A percentile compares a stretch with the other conserved stretches of the same genome.
Evolutionary conservation across 2,888 invertebrate genomes (phyloP).

Genomic region (Macropis europaea): DNA sequence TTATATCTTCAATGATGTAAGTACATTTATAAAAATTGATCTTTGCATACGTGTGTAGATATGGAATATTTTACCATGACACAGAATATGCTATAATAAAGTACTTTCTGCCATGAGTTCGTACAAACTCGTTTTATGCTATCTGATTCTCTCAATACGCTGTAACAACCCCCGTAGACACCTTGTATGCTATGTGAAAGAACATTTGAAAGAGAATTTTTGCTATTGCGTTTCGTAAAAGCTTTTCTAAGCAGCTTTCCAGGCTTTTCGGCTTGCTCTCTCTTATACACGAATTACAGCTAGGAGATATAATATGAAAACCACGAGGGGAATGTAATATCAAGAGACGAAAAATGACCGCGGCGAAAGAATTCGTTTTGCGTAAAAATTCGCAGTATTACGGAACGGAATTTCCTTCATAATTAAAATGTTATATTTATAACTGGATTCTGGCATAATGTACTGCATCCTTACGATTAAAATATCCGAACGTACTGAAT

Average conservation of each 20-base stretch:
- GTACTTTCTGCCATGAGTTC: too few species aligned
- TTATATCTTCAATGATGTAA: too few species aligned
- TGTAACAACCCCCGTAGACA: too few species aligned
- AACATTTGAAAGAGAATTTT: neutral
- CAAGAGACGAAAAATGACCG: conserved; percentile 1
- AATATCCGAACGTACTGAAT: too few species aligned
- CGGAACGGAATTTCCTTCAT: conserved; percentile 1
- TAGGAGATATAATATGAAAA: conserved; percentile 7
- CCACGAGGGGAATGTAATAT: conserved; percentile 25
- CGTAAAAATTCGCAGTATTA: conserved; percentile 8
- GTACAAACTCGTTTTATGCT: too few species aligned
- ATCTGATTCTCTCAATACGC: too few species aligned
- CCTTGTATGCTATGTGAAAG: too few species aligned
- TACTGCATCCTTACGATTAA: neutral
- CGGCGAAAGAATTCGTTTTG: conserved; percentile 3
- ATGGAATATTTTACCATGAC: too few species aligned
- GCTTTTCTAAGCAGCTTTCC: neutral
- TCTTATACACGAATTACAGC: conserved; percentile 20
- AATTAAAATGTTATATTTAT: conserved; percentile 14
- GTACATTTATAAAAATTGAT: too few species aligned
- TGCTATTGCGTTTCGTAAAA: neutral
- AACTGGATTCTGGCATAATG: neutral
- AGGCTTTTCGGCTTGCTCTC: neutral
- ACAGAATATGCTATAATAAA: too few species aligned
- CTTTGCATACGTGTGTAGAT: too few species aligned